Conservation (phyloP, 2,113 vertebrate species). For the Chionis minor region DNA sequence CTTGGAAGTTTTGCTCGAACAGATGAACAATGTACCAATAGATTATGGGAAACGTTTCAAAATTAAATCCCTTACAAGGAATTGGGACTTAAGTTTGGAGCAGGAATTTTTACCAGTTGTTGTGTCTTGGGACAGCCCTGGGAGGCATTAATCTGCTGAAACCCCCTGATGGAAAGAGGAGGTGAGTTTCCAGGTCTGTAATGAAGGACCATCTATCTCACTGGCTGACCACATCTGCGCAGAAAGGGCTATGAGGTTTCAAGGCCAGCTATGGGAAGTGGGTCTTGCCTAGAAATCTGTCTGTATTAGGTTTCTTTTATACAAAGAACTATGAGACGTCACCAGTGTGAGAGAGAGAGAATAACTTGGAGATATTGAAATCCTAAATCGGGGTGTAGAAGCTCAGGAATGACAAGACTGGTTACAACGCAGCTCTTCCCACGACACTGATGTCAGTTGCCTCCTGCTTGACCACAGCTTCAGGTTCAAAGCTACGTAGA, state of each 20-base stretch:
- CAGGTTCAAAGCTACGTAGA: neutral
- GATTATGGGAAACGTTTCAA: neutral
- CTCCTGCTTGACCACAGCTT: neutral
- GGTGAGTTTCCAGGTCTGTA: neutral
- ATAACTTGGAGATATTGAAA: neutral
- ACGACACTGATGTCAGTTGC: neutral
- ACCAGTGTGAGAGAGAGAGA: neutral
- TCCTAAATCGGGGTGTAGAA: neutral
- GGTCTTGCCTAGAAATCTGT: neutral
- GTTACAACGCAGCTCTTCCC: neutral
- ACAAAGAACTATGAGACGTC: neutral
- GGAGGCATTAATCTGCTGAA: neutral
- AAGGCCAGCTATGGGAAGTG: neutral
- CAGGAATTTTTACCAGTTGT: neutral
- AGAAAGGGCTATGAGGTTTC: neutral
- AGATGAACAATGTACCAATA: neutral
- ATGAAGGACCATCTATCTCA: neutral
- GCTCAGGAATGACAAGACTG: neutral
- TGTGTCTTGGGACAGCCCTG: neutral
- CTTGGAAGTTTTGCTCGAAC: neutral
- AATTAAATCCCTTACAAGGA: neutral
- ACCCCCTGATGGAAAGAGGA: neutral
- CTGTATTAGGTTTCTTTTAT: neutral
- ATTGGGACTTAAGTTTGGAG: neutral
- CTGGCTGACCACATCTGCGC: neutral